Evolutionary conservation across 1,140 invertebrate genomes (phyloP), one percentile per base, ranked within the genome.

Genomic region (Chironomus striatipennis): DNA sequence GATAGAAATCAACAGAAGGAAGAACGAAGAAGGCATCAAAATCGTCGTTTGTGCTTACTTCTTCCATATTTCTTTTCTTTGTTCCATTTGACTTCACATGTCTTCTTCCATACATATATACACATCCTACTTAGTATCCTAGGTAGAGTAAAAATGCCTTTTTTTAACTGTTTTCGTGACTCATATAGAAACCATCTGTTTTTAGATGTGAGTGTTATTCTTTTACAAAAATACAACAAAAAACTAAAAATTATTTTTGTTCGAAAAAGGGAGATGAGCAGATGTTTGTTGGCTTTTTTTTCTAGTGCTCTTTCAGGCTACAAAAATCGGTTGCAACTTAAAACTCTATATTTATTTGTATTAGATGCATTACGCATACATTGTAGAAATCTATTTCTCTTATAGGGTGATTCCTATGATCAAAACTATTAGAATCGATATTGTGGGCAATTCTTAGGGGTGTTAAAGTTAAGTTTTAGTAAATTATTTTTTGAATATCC

Each of bases 191-290:
- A 70, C 65, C 65, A 70, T 70, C 65, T 70, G 65, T 70, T 70
- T 57, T 70, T 70, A 18, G 20, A 18, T 70, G 18, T 70, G 65
- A 20, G 20, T 70, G 65, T 20, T 70, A 70, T 70, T 70, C 20
- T 70, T 21, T 20, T n/a, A n/a, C n/a, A 57, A 10, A 57, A 10
- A 57, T n/a, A 57, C 47, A 57, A 10, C 9, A 12, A n/a, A 57
- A 12, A 2, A 12, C 7, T n/a, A 20, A 67, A 20, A 67, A 20
- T 70, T 18, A 0, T 70, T 70, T 18, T 21, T 20, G 65, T 70
- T 20, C 24, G 65, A 20, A 70, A 70, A 70, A 70, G 65, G 65
- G 65, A 70, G 65, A 70, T 70, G 65, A 70, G 65, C 65, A 70
- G 65, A 70, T 70, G 65, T 70, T 70, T 70, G 20, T 70, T 70